Evolutionary conservation across 2,888 invertebrate species (phyloP).

Genomic region (Nephrocerus scutellatus): DNA sequence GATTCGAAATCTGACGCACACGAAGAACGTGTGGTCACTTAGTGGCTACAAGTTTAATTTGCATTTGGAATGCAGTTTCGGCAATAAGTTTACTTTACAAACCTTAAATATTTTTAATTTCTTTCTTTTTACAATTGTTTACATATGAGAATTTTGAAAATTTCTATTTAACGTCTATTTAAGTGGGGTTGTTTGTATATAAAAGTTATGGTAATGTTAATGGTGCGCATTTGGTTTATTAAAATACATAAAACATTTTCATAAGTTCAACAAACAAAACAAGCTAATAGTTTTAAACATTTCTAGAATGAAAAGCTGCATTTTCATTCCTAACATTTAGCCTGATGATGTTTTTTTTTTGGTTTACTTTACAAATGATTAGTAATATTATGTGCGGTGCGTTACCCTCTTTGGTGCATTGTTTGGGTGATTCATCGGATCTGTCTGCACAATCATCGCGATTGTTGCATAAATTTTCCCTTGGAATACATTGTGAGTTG

Average conservation of each 20-base stretch:
- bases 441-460: conserved; percentile 55
- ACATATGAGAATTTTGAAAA: conserved; percentile 5
- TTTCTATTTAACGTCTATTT: conserved; percentile 12
- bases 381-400: no score
- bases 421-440: conserved; percentile 51
- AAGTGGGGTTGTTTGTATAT: neutral
- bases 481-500: conserved; percentile 57
- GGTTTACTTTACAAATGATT: no score
- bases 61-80: no score
- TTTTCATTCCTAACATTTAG: no score
- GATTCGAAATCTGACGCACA: conserved; percentile 1
- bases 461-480: conserved; percentile 53
- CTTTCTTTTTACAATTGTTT: neutral
- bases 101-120: neutral
- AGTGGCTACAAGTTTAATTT: no score
- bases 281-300: no score
- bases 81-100: conserved; percentile 10
- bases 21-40: neutral
- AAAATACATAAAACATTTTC: neutral
- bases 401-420: conserved; percentile 40
- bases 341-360: no score
- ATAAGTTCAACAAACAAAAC: neutral
- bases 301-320: no score
- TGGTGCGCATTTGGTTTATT: no score
- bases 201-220: no score